These are phyloP conservation scores for Gibbula magus DNA, from an alignment of 2,888 invertebrate species.

Conservation along the genomic window DNA sequence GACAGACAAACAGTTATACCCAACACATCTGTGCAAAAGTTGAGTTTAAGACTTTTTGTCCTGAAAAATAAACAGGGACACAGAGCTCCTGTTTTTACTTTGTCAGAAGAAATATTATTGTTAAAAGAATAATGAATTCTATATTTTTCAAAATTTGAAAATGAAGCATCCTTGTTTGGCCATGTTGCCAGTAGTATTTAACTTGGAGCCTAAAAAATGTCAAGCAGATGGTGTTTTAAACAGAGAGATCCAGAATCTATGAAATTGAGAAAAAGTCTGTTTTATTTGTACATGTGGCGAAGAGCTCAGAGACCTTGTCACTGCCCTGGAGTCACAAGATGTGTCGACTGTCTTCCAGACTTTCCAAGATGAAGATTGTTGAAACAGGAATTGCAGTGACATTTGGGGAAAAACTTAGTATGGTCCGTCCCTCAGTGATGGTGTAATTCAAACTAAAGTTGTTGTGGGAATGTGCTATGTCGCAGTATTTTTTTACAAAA, in stretches of 20 bases:
- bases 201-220: background rate
- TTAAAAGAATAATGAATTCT: background rate
- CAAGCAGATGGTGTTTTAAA: background rate
- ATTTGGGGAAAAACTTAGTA: background rate
- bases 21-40: too few relatives aligned
- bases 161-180: background rate
- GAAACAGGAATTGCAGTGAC: background rate
- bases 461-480: background rate
- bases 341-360: background rate
- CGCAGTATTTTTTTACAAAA: background rate
- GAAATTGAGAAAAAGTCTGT: conserved; percentile 5
- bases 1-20: background rate
- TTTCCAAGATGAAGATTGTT: background rate
- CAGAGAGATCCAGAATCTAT: background rate
- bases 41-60: too few relatives aligned
- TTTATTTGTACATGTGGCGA: background rate
- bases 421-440: background rate
- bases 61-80: background rate
- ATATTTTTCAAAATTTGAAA: background rate
- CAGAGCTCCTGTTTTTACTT: background rate
- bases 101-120: conserved; percentile 9
- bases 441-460: background rate
- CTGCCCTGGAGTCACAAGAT: background rate
- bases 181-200: background rate
- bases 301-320: background rate